Conservation (phyloP, 1,140 invertebrate species). For the Elysia chlorotica region DNA sequence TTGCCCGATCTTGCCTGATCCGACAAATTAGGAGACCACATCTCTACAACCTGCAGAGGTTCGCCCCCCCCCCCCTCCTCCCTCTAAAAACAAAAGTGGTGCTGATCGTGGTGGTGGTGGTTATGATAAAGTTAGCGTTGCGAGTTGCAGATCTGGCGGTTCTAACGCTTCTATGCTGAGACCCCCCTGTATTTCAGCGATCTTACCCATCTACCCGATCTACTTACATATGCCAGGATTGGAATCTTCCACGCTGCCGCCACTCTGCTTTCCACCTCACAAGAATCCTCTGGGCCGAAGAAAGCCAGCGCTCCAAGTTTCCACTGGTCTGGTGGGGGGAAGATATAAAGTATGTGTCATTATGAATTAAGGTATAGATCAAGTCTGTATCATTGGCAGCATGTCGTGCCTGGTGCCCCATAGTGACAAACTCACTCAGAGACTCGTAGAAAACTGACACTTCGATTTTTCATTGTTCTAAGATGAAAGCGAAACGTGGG, state of each 20-base stretch:
- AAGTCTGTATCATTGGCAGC: background rate
- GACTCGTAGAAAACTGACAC: background rate
- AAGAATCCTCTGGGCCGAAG: slow-evolving; percentile 93
- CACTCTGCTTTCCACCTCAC: slow-evolving; percentile 91
- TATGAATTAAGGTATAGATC: background rate
- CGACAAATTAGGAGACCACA: too few species aligned
- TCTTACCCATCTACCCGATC: too few species aligned
- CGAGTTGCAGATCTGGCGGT: too few species aligned
- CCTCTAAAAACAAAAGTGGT: too few species aligned
- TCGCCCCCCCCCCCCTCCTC: too few species aligned
- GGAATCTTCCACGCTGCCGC: slow-evolving; percentile 92
- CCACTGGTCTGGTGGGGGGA: slow-evolving; percentile 38
- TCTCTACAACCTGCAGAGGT: too few species aligned
- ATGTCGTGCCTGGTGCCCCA: too few species aligned
- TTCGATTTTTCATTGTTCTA: background rate
- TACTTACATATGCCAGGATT: slow-evolving; percentile 96
- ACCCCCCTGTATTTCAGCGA: too few species aligned
- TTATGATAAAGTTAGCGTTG: too few species aligned
- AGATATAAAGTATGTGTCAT: background rate
- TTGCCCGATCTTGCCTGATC: too few species aligned
- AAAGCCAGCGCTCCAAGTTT: slow-evolving; percentile 84
- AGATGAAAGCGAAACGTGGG: background rate
- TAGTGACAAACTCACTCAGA: background rate
- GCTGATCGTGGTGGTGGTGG: too few species aligned
- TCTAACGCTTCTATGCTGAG: too few species aligned